Conservation (phyloP, 2,888 invertebrate species). For the Dicycla oo region DNA sequence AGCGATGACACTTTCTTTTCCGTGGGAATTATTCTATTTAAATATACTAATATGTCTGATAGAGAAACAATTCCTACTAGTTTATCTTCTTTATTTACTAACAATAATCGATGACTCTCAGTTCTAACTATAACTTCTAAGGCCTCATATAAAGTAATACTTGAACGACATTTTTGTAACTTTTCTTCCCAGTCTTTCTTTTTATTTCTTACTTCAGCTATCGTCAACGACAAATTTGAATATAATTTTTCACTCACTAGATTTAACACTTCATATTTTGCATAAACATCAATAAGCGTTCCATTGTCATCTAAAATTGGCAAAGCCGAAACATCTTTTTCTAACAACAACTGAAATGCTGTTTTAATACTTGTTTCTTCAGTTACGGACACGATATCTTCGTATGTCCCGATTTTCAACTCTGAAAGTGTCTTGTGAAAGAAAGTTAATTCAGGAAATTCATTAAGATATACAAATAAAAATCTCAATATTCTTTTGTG, state of each 20-base stretch:
- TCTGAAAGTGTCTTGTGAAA: conserved; percentile 85
- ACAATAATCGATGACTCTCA: conserved; percentile 92
- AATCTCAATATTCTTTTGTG: conserved; percentile 88
- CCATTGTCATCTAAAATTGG: conserved; percentile 85
- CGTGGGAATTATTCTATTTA: conserved; percentile 88
- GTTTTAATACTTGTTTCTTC: conserved; percentile 84
- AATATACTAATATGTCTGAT: conserved; percentile 88
- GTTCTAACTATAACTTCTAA: conserved; percentile 98
- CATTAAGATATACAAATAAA: conserved; percentile 87
- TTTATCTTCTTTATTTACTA: conserved; percentile 88
- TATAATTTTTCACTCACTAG: conserved; percentile 98
- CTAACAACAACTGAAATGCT: conserved; percentile 85
- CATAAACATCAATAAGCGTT: conserved; percentile 85
- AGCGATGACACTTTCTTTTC: conserved; percentile 88
- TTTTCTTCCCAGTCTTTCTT: conserved; percentile 98
- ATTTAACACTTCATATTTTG: conserved; percentile 91
- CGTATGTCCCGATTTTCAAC: conserved; percentile 87
- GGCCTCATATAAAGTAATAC: conserved; percentile 95
- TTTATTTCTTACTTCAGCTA: conserved; percentile 96
- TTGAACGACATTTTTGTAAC: conserved; percentile 96
- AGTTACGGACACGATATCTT: conserved; percentile 83
- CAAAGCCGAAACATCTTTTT: conserved; percentile 87
- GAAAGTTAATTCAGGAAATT: conserved; percentile 88
- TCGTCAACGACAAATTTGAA: conserved; percentile 96
- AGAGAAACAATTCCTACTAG: conserved; percentile 87